Evolutionary conservation across 2,888 invertebrate species (phyloP), one percentile per base, ranked within the genome.

Genomic region (Timema cristinae): DNA sequence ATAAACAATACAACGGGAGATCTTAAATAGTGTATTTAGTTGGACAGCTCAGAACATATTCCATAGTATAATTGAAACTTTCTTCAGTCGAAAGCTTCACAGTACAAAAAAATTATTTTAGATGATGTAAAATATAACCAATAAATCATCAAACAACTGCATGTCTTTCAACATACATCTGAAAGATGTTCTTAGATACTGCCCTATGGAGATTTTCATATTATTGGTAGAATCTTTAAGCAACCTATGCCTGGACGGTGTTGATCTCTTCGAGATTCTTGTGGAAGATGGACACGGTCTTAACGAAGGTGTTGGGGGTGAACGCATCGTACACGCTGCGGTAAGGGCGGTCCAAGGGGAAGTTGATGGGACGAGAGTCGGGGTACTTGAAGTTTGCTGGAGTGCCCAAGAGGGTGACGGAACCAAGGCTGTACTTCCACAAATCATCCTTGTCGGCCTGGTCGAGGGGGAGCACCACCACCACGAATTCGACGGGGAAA

Each of bases 401-500:
- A 73, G 85, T 82, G 76, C 84, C 85, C 73, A 86, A 84, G 69
- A 84, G 83, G 68, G 76, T 73, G 79, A 85, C 85, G n/a, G 80
- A 59, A 50, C 69, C 61, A 69, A 67, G 72, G 71, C 72, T 63
- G 56, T 71, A 70, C 16, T 70, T 71, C 32, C 71, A 48, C 69
- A 61, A 51, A 71, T 74, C 72, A 54, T 68, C 52, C 50, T 66
- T 67, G 48, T 67, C 71, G 51, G 70, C 73, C 68, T 75, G 66
- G n/a, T 76, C 71, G 76, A 71, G 73, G 66, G 73, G 73, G 67
- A 86, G 83, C 7, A 90, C 84, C 74, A 89, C 86, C 70, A 88
- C 86, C 74, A 89, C 86, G 71, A 88, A 85, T 82, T 88, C 89
- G 67, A 91, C 77, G 78, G 88, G 84, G 84, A 87, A 86, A 49